Percentiles rank a stretch among this genome's conserved stretches.
Conservation (phyloP, 2,797 vertebrate species). For the Dallia pectoralis region DNA sequence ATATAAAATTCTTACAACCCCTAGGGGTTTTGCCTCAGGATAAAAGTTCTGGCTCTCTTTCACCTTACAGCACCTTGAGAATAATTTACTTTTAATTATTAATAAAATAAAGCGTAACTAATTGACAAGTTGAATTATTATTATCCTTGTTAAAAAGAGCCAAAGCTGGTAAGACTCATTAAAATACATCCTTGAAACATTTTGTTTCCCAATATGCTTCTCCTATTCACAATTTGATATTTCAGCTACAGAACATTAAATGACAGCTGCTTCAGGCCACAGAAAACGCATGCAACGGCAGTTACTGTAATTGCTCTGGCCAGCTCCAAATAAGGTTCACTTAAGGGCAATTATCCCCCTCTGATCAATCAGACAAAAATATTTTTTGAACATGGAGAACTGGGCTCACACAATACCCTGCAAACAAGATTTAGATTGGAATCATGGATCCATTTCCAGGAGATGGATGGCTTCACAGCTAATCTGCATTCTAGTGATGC, state of each 20-base stretch:
- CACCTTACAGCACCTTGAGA: slow-evolving; percentile 70
- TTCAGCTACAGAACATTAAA: slow-evolving; percentile 60
- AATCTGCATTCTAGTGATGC: slow-evolving; percentile 75
- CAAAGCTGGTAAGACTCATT: slow-evolving; percentile 63
- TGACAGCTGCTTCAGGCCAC: slow-evolving; percentile 64
- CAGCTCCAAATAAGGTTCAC: slow-evolving; percentile 77
- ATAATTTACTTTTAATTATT: slow-evolving; percentile 65
- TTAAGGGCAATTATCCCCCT: slow-evolving; percentile 79
- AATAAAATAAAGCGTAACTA: slow-evolving; percentile 66
- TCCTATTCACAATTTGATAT: slow-evolving; percentile 69
- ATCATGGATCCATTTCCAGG: slow-evolving; percentile 72
- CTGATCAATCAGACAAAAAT: slow-evolving; percentile 76
- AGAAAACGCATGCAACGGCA: slow-evolving; percentile 68
- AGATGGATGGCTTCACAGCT: slow-evolving; percentile 75
- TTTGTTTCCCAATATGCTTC: slow-evolving; percentile 61
- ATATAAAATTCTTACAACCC: slow-evolving; percentile 72
- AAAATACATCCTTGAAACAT: slow-evolving; percentile 62
- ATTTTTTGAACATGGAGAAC: slow-evolving; percentile 73
- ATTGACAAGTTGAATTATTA: slow-evolving; percentile 70
- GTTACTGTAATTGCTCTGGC: slow-evolving; percentile 77
- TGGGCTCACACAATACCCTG: slow-evolving; percentile 73
- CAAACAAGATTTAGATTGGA: slow-evolving; percentile 78
- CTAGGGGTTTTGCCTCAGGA: slow-evolving; percentile 63
- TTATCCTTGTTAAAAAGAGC: slow-evolving; percentile 49
- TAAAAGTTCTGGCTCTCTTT: slow-evolving; percentile 55